Evolutionary conservation across 92 coral and sea anemone genomes (phyloP).

Genomic region (Porites cylindrica): DNA sequence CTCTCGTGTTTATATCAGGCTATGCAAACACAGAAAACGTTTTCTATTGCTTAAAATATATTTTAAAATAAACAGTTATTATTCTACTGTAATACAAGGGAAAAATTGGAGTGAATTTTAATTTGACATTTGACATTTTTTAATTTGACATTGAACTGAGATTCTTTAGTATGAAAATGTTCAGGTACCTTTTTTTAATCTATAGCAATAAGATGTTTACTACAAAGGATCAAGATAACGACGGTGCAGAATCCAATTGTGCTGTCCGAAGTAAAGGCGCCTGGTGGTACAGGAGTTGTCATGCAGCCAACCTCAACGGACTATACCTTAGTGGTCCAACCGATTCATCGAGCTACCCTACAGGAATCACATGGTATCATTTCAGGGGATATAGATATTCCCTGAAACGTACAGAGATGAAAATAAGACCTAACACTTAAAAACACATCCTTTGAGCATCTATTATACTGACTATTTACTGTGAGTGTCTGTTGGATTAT

Average conservation of each 20-base stretch:
- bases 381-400: neutral
- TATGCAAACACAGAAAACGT: too few species aligned
- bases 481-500: too few species aligned
- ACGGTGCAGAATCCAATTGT: neutral
- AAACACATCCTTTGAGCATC: neutral
- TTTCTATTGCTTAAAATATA: too few species aligned
- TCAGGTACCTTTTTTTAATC: neutral
- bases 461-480: too few species aligned
- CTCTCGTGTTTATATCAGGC: too few species aligned
- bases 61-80: too few species aligned
- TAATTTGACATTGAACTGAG: too few species aligned
- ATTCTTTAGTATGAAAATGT: too few species aligned
- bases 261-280: neutral
- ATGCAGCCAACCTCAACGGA: neutral
- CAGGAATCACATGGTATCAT: neutral
- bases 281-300: neutral
- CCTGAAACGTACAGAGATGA: neutral
- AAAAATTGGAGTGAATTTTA: too few species aligned
- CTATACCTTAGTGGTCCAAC: neutral
- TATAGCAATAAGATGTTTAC: neutral
- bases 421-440: neutral
- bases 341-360: neutral
- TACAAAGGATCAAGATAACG: neutral
- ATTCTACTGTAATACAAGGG: too few species aligned
- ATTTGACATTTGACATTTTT: too few species aligned